These are phyloP conservation scores for Rostratula benghalensis DNA, from an alignment of 2,113 vertebrate species.

Conservation along the genomic window DNA sequence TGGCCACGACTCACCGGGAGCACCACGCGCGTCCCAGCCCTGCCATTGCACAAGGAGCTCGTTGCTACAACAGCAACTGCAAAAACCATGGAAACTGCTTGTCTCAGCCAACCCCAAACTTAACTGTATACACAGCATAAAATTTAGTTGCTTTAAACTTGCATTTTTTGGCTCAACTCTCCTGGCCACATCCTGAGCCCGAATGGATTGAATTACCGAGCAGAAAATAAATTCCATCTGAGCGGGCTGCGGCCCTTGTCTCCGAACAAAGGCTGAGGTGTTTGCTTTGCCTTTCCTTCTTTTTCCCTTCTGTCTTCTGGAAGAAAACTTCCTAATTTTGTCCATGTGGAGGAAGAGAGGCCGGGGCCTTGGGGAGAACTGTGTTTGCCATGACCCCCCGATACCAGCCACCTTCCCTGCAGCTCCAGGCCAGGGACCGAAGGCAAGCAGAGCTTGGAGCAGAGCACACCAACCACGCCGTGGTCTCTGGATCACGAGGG, in stretches of 20 bases:
- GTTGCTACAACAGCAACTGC: conserved; percentile 72
- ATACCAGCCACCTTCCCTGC: background rate
- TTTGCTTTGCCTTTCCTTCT: background rate
- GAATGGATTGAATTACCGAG: conserved; percentile 72
- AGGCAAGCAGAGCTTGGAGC: background rate
- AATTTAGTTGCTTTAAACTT: conserved; percentile 67
- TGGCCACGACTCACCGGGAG: background rate
- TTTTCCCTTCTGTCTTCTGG: background rate
- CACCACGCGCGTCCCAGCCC: background rate
- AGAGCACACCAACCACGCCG: background rate
- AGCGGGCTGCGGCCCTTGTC: conserved; percentile 44
- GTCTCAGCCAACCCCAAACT: conserved; percentile 60
- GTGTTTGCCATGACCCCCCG: accelerated
- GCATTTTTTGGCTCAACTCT: conserved; percentile 72
- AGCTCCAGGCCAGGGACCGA: accelerated
- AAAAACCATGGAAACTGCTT: conserved; percentile 62
- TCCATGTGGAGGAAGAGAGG: background rate
- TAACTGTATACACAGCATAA: conserved; percentile 42
- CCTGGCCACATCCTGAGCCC: conserved; percentile 75
- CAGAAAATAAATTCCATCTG: conserved; percentile 74
- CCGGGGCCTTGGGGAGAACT: background rate
- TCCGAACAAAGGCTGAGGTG: conserved; percentile 56
- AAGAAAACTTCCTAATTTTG: background rate
- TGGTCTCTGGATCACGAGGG: background rate
- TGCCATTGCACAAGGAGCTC: conserved; percentile 10